Evolutionary conservation across 53 echinoderm and acorn worm species (phyloP).

Genomic region (Holothuria leucospilota): DNA sequence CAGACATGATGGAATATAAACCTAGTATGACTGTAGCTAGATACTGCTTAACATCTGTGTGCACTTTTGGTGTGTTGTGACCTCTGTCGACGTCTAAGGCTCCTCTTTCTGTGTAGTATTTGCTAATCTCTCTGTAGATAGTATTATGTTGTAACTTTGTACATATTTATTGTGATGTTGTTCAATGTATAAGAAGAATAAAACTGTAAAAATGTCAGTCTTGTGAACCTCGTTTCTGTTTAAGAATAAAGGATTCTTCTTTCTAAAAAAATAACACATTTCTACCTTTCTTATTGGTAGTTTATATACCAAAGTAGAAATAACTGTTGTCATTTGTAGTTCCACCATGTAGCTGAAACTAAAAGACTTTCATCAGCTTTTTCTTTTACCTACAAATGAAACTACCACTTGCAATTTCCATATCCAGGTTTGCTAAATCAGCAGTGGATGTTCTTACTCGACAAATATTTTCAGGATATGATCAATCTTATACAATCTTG

Average conservation of each 20-base stretch:
- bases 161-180: conserved; percentile 34
- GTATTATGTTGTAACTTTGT: conserved; percentile 37
- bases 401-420: no score
- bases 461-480: no score
- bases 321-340: background rate
- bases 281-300: background rate
- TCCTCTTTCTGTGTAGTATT: background rate
- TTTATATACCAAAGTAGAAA: background rate
- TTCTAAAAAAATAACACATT: conserved; percentile 13
- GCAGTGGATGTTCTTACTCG: no score
- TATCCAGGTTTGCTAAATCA: no score
- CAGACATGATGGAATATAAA: conserved; percentile 24
- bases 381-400: no score
- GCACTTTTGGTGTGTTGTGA: conserved; percentile 38
- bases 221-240: conserved; percentile 45
- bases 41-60: conserved; percentile 33
- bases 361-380: no score
- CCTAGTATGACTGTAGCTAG: conserved; percentile 13
- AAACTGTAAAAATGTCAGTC: conserved; percentile 14
- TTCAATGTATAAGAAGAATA: conserved; percentile 26
- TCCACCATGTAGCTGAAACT: background rate
- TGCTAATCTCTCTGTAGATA: conserved; percentile 22
- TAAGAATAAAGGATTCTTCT: conserved; percentile 45
- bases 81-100: background rate
- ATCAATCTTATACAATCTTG: no score